Evolutionary conservation across 2,113 vertebrate genomes (phyloP), one percentile per base, ranked within the genome.

Genomic region (Onychostoma macrolepis): DNA sequence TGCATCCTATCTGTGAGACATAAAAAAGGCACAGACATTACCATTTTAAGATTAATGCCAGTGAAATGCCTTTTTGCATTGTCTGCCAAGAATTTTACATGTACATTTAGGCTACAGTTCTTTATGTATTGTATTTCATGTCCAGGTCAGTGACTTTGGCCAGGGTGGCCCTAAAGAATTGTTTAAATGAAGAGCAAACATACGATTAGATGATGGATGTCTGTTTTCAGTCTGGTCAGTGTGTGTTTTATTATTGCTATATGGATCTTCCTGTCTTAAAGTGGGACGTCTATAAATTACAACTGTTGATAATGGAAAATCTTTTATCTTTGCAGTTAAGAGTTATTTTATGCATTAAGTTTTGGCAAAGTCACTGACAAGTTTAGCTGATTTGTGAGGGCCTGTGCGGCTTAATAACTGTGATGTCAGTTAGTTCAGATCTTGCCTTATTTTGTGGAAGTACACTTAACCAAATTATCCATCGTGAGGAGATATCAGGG

Each of bases 301-400:
- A 75, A n/a, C n/a, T 1, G 53, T 61, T 61, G 11, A 38, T 38
- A 24, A 38, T 50, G 21, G 36, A 41, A 79, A 24, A 36, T 6
- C 2, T 38, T 41, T 80, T 24, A 80, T 61, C 56, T 80, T 38
- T 19, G 36, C 38, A 41, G 11, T 63, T 41, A 26, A 63, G 24
- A 80, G 7, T 81, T 45, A 65, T 28, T 65, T 26, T 21, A 65
- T 65, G 24, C 15, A 28, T 65, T 81, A 19, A 0, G n/a, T 1
- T 63, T 65, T 82, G 58, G 38, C 38, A 45, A 63, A 41, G 33
- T 26, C 19, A 38, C 33, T 53, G 30, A 33, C 17, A n/a, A 79
- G 75, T 26, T 77, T 50, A 79, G 48, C 76, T 53, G 76, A 80
- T 80, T 80, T 80, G 10, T 38, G 77, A 58, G 77, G 77, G 30